Base-by-base conservation (phyloP, 2,113 vertebrate genomes). In the Colaptes auratus region DNA sequence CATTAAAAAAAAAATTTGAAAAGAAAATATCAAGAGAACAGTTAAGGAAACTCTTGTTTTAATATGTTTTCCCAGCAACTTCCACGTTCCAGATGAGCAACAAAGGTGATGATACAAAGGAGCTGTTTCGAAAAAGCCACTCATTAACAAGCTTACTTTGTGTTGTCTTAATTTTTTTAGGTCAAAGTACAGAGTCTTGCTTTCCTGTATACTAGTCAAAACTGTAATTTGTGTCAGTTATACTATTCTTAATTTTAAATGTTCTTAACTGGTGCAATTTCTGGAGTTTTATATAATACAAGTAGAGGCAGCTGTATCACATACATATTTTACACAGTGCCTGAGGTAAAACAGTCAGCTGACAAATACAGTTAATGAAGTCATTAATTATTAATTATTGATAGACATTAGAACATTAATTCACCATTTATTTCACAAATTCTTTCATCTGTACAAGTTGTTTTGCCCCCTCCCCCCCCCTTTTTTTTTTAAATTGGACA, bases 141-240 rank as follows among this genome's bases (percentile, higher is more conserved):
- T 1, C 6, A 21, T 60, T 55, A 64, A 36, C 12, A 52, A 19
- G 1, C 8, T 60, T 66, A 90, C 64, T 70, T 74, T 9, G 10
- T 66, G 65, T 33, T 50, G 3, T 20, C 48, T 60, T 70, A 4
- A 42, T 50, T 81, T 70, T 70, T 86, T 82, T 16, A 60, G 1
- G 24, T 33, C 76, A 16, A 92, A 87, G 12, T 72, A 61, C 39
- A 6, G 66, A 86, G 63, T 66, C 31, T 33, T 78, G 7, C 35
- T 73, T 73, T 66, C 9, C 16, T 66, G 3, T 82, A 12, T 48
- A 24, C 39, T 24, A n/a, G 60, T 75, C 20, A 91, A 73, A 87
- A 85, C 21, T 72, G 13, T 44, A 64, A 39, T 87, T 76, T 0
- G 0, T 73, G 10, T 67, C 12, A 69, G 4, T 46, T 33, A 7